Evolutionary conservation across 2,797 vertebrate genomes (phyloP), one percentile per base, ranked within the genome.

Genomic region (Sebastes hubbsi): DNA sequence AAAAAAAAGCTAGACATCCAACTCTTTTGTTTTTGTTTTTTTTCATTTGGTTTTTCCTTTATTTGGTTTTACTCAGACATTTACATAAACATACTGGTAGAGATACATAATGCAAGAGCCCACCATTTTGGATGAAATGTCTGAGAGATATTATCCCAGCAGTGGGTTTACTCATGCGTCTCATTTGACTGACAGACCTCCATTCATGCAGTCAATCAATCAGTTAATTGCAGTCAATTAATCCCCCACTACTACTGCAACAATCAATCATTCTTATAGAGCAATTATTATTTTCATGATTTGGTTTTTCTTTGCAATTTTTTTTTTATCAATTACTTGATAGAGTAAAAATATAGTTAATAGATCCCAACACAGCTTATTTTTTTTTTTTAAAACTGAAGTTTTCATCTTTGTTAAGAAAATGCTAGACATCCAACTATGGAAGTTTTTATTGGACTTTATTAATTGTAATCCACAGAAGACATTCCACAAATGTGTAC

Each of bases 91-190:
- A 38, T 38, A 38, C 49, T 36, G n/a, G 38, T 56, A 63, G 4
- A 75, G 1, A 82, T 77, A 8, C 81, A 82, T 72, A 83, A 83
- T 70, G 61, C 70, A 84, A 11, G 24, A 90, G 59, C 55, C 86
- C 81, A 81, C 90, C 88, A 91, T 93, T 90, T 91, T 90, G 86
- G 54, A 75, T 82, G 22, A 78, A 75, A 69, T 84, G 20, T 49
- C 52, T 72, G 22, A 32, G 58, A 65, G 65, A 78, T 56, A 14
- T 56, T 25, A 75, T 58, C 46, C 2, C 61, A 61, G 52, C 58
- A 18, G 20, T 72, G 38, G 34, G 18, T 59, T 84, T 22, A 52
- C 59, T 67, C 61, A 25, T 52, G 56, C 59, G 5, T 72, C 25
- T 73, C 20, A 13, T 55, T 2, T 76, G 11, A 85, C 16, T 88